Percentiles rank a stretch among this genome's conserved stretches.
Conservation (phyloP, 2,797 vertebrate species). For the Rhinophrynus dorsalis region DNA sequence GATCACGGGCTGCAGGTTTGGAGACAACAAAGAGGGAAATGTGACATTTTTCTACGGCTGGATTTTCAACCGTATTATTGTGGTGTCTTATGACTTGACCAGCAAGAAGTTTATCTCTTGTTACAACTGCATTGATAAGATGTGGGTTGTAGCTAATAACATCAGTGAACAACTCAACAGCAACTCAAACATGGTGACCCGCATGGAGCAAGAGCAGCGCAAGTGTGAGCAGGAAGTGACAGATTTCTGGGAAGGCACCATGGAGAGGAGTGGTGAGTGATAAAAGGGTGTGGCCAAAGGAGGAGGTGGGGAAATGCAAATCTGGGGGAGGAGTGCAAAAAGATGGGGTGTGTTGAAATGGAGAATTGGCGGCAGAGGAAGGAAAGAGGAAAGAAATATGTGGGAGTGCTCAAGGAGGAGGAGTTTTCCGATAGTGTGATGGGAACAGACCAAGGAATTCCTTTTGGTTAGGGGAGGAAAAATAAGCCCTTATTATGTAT, state of each 20-base stretch:
- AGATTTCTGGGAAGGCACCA: slow-evolving; percentile 16
- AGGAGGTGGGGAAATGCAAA: too few species aligned
- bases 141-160: not conserved
- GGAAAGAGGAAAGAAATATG: too few species aligned
- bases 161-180: not conserved
- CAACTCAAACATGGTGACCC: not conserved
- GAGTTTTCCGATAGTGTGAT: too few species aligned
- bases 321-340: too few species aligned
- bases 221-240: not conserved
- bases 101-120: not conserved
- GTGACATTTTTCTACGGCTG: not conserved
- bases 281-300: not conserved
- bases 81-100: not conserved
- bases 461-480: too few species aligned
- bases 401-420: too few species aligned
- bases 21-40: not conserved
- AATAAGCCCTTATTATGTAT: too few species aligned
- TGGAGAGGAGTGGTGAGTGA: slow-evolving; percentile 26
- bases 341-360: too few species aligned
- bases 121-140: not conserved
- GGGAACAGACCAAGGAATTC: too few species aligned
- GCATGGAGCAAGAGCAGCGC: not conserved
- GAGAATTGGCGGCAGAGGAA: too few species aligned
- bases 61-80: not conserved
- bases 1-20: not conserved